Base-by-base conservation (phyloP, 2,113 vertebrate genomes). In the Otolemur garnettii region DNA sequence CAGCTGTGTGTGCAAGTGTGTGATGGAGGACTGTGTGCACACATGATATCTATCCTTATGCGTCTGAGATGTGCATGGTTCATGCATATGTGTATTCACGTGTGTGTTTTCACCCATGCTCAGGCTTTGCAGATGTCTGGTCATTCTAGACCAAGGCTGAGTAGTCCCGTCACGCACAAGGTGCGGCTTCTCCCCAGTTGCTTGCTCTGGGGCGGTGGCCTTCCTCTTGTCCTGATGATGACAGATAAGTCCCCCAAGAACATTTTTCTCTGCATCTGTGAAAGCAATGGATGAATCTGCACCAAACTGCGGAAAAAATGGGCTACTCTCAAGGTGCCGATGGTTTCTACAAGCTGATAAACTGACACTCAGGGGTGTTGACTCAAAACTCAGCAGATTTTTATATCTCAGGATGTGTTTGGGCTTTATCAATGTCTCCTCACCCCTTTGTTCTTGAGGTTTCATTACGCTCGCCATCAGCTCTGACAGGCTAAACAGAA, bases 401-500 rank as follows among this genome's bases (percentile, higher is more conserved):
- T 97, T 69, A 42, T 83, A 89, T 59, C 96, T 96, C 87, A 0
- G 19, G 9, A 55, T 0, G 2, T 93, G 91, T 84, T 84, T 87
- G 24, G 35, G 97, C 96, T 97, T 94, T 53, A n/a, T 96, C 97
- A 97, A 69, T 9, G 81, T 93, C 66, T 97, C 95, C 89, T 97
- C 35, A 0, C 62, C 55, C 92, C 93, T 94, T 94, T 97, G 57
- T 91, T 87, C 96, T 97, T 97, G 91, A 77, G 98, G 95, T 98
- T 98, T 94, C 68, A 64, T 97, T 95, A 91, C 2, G 11, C 68
- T 55, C 17, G 14, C 8, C 33, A 97, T 98, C 93, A 97, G 53
- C 94, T 96, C 94, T 98, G 98, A 98, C 91, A 97, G 96, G 50
- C 96, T 95, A 94, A 95, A 97, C 90, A 91, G 86, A 96, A 35